Conservation (phyloP, 35 echinoderm and acorn worm genomes). For the Acanthaster planci region DNA sequence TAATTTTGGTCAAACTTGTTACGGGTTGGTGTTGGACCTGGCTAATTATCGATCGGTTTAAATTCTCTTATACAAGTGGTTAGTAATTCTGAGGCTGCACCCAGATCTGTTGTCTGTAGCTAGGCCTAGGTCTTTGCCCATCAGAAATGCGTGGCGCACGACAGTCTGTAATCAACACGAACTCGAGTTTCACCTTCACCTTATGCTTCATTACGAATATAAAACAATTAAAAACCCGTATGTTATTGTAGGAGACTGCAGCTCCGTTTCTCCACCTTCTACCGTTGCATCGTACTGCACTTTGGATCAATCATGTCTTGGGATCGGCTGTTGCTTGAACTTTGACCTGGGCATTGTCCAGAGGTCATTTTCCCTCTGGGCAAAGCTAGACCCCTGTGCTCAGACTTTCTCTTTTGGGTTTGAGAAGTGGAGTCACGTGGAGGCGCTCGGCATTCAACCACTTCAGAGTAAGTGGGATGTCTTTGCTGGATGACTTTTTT, state of each 20-base stretch:
- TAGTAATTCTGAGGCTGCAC: no score
- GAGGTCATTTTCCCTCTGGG: neutral
- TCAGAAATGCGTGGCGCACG: no score
- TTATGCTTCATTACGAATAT: no score
- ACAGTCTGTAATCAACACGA: no score
- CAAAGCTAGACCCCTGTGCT: conserved; percentile 21
- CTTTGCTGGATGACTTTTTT: neutral
- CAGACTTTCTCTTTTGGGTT: conserved; percentile 14
- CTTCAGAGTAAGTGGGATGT: neutral
- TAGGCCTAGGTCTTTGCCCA: no score
- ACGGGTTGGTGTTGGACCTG: no score
- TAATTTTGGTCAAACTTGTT: no score
- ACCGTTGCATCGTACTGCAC: neutral
- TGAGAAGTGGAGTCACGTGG: conserved; percentile 16
- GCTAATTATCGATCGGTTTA: no score
- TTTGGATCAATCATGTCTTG: neutral
- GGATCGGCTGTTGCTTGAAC: conserved; percentile 15
- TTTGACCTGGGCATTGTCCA: neutral
- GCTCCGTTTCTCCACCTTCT: neutral
- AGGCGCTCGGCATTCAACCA: neutral
- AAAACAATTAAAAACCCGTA: no score
- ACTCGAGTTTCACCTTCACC: no score
- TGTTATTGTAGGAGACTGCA: neutral
- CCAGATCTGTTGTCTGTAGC: no score
- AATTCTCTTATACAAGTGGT: no score